A percentile compares a stretch with the other conserved stretches of the same genome.
phyloP scores from a whole-genome alignment of 2,113 vertebrate genomes.

The Engystomops pustulosus region DNA sequence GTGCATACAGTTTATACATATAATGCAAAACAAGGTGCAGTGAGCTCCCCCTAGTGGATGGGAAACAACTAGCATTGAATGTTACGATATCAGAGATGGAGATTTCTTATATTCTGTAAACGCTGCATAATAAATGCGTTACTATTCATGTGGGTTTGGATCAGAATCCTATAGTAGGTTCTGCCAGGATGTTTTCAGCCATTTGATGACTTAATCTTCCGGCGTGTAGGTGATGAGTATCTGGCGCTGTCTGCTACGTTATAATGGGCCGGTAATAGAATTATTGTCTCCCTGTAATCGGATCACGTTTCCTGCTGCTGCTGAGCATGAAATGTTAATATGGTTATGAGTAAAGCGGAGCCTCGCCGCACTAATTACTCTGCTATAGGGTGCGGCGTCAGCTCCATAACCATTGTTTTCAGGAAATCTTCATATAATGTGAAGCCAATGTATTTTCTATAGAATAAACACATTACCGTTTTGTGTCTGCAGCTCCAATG shows the following conservation, averaged over 20 bases:
- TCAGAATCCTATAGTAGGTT: too few relatives aligned
- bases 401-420: too few relatives aligned
- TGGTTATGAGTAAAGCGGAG: not conserved
- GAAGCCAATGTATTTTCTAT: too few relatives aligned
- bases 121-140: too few relatives aligned
- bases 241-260: not conserved
- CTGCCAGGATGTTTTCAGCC: too few relatives aligned
- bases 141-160: too few relatives aligned
- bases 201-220: too few relatives aligned
- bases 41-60: not conserved
- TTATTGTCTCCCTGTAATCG: conserved; percentile 23
- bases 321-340: conserved; percentile 21
- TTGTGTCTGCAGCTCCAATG: too few relatives aligned
- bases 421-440: too few relatives aligned
- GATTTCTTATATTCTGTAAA: too few relatives aligned
- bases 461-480: too few relatives aligned
- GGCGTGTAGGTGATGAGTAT: not conserved
- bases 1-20: not conserved
- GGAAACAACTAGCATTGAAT: not conserved
- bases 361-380: not conserved
- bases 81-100: too few relatives aligned
- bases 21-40: not conserved
- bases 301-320: conserved; percentile 2
- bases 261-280: conserved; percentile 40
- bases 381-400: not conserved